Conservation (phyloP, 2,113 vertebrate species). For the Madoqua kirkii region DNA sequence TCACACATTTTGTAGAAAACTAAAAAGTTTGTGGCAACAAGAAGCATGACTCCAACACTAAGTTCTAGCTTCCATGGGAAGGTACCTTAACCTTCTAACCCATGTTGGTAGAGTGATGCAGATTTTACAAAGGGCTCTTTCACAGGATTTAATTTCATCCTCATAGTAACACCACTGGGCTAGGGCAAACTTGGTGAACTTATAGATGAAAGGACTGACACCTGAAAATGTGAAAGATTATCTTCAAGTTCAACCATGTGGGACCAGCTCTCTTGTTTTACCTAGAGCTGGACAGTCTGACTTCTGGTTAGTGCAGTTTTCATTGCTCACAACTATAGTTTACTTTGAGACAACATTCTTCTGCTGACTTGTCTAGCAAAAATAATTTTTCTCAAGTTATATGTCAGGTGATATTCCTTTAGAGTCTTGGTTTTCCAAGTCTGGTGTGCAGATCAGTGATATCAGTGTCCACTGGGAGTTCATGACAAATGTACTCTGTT, state of each 20-base stretch:
- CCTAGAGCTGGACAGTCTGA: neutral
- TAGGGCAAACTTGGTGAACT: neutral
- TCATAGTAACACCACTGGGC: neutral
- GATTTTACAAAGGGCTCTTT: neutral
- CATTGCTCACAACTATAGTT: neutral
- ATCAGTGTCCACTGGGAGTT: neutral
- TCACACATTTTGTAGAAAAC: neutral
- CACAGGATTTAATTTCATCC: neutral
- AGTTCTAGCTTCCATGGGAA: neutral
- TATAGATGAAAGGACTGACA: neutral
- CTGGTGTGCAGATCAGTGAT: neutral
- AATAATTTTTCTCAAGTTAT: neutral
- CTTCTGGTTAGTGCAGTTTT: too few species aligned
- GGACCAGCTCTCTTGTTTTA: neutral
- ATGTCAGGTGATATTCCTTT: neutral
- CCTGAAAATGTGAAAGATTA: neutral
- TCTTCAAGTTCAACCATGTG: neutral
- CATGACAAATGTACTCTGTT: neutral
- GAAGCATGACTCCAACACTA: neutral
- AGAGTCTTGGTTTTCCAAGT: neutral
- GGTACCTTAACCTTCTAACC: neutral
- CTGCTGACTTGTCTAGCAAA: neutral
- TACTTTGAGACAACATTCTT: neutral
- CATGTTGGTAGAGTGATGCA: too few species aligned
- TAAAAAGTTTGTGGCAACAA: neutral